phyloP scores from a whole-genome alignment of 2,888 invertebrate species.

The Willowsia nigromaculata region DNA sequence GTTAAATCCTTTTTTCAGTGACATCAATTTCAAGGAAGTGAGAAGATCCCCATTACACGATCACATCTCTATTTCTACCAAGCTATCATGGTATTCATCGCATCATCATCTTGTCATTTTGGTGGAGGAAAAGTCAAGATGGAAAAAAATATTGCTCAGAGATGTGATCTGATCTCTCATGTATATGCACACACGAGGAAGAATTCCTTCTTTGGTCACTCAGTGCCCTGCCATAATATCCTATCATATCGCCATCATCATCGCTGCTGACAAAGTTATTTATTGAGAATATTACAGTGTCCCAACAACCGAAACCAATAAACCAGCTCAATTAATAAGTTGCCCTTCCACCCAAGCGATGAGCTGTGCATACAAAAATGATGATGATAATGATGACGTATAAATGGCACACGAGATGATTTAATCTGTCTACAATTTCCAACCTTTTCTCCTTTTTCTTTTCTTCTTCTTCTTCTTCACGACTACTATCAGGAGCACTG shows the following conservation, averaged over 20 bases:
- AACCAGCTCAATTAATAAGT: conserved; percentile 33
- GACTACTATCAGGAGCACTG: not conserved
- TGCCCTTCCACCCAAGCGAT: not conserved
- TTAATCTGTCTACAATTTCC: conserved; percentile 5
- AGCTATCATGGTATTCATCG: not conserved
- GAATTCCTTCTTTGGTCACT: not conserved
- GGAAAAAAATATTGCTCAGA: not conserved
- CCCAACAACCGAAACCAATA: not conserved
- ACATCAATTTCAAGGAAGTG: not conserved
- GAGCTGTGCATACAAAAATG: not conserved
- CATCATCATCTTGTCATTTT: not conserved
- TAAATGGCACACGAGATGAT: conserved; percentile 40
- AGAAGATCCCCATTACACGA: not conserved
- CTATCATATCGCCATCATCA: not conserved
- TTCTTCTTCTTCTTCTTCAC: no score
- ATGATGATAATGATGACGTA: not conserved
- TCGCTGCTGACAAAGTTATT: conserved; percentile 11
- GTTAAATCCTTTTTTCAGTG: not conserved
- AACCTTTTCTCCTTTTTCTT: not conserved
- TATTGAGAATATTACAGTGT: not conserved
- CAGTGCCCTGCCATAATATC: not conserved
- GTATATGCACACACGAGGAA: not conserved
- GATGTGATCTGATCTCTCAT: not conserved
- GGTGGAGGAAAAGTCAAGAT: not conserved
- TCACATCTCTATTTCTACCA: not conserved